These are phyloP conservation scores for Perca flavescens DNA, from an alignment of 2,113 vertebrate genomes.

Conservation along the genomic window DNA sequence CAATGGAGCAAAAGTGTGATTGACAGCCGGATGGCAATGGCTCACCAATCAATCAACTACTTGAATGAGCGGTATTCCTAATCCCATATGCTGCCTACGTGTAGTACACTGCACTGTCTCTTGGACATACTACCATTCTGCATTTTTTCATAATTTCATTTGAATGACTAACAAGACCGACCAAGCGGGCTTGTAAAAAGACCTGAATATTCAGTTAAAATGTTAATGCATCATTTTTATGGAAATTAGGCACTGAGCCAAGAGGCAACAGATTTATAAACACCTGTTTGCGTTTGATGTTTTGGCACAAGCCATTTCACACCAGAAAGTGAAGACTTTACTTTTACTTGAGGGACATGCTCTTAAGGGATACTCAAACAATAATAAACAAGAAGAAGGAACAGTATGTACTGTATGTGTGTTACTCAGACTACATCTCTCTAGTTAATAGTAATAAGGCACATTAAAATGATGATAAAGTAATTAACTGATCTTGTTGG, in stretches of 20 bases:
- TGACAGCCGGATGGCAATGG: constrained; percentile 64
- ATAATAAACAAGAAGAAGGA: not conserved
- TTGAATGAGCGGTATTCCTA: constrained; percentile 64
- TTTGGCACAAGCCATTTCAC: constrained; percentile 52
- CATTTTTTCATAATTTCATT: constrained; percentile 72
- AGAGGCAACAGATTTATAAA: constrained; percentile 64
- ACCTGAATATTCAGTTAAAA: constrained; percentile 77
- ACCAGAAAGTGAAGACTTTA: constrained; percentile 34
- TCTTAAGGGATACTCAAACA: not conserved
- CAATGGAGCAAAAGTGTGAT: constrained; percentile 52
- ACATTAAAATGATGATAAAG: constrained; percentile 41
- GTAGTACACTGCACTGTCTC: constrained; percentile 65
- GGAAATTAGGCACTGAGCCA: constrained; percentile 70
- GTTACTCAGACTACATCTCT: not conserved
- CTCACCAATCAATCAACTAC: constrained; percentile 65
- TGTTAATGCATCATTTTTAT: constrained; percentile 76
- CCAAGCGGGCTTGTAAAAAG: constrained; percentile 50
- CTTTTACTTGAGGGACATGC: constrained; percentile 17
- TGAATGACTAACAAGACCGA: constrained; percentile 74
- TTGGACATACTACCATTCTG: constrained; percentile 55
- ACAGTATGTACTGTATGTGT: not conserved
- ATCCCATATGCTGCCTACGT: constrained; percentile 71
- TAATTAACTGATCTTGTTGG: constrained; percentile 50
- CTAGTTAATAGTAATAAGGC: constrained; percentile 34
- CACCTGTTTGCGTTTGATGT: constrained; percentile 77